Evolutionary conservation across 2,113 vertebrate genomes (phyloP).

Genomic region (Salvelinus fontinalis): DNA sequence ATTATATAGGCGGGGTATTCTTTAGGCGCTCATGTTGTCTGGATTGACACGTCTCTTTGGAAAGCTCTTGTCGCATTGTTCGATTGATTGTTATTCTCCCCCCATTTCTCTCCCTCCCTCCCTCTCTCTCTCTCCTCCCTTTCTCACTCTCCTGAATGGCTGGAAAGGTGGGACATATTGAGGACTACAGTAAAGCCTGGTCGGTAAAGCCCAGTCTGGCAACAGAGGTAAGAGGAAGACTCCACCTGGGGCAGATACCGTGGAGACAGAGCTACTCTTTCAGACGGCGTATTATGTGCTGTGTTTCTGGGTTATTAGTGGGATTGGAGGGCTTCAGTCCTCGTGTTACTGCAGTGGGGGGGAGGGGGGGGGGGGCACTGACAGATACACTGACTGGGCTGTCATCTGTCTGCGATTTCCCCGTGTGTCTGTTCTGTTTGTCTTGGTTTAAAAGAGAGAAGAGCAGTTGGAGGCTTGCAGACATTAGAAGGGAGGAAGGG

Average conservation of each 20-base stretch:
- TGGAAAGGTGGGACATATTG: conserved; percentile 71
- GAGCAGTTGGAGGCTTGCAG: not conserved
- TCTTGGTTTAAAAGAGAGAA: not conserved
- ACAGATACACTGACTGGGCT: no score
- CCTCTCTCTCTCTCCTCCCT: conserved; percentile 25
- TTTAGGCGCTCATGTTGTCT: conserved; percentile 13
- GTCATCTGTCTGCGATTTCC: no score
- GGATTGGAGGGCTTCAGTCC: not conserved
- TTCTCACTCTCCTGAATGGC: conserved; percentile 34
- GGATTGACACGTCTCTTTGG: conserved; percentile 36
- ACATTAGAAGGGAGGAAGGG: not conserved
- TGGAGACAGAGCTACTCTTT: not conserved
- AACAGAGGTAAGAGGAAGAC: conserved; percentile 69
- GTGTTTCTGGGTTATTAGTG: conserved; percentile 26
- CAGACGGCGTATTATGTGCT: conserved; percentile 6
- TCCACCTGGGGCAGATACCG: not conserved
- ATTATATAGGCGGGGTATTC: not conserved
- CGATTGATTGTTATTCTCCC: conserved; percentile 68
- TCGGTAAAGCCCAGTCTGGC: conserved; percentile 59
- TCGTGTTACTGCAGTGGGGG: no score
- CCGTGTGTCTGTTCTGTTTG: not conserved
- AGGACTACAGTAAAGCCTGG: conserved; percentile 60
- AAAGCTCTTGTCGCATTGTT: conserved; percentile 72
- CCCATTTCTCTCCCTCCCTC: conserved; percentile 24
- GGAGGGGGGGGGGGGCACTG: no score